phyloP scores from a whole-genome alignment of 2,797 vertebrate genomes.

The Basileuterus tristriatus region DNA sequence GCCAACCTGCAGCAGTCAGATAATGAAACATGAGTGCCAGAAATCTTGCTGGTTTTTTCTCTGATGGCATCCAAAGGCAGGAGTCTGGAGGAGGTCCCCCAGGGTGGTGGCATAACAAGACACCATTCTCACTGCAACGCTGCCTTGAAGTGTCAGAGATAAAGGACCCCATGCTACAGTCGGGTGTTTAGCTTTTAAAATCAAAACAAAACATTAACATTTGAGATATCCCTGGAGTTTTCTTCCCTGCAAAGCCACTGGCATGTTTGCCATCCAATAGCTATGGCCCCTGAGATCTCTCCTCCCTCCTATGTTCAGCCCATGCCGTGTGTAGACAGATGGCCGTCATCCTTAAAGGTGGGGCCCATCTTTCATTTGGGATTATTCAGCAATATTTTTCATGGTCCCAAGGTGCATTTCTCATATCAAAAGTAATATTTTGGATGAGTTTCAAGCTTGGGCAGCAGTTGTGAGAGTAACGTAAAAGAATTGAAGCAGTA shows the following conservation, averaged over 20 bases:
- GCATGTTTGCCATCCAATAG: not conserved
- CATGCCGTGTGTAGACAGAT: fast-evolving
- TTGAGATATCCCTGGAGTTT: not conserved
- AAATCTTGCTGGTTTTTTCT: slow-evolving; percentile 37
- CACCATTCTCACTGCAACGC: not conserved
- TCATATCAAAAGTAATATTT: not conserved
- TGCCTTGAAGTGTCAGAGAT: not conserved
- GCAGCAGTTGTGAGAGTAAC: not conserved
- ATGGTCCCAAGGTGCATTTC: not conserved
- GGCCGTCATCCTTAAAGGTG: not conserved
- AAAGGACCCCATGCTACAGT: not conserved
- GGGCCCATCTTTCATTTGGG: not conserved
- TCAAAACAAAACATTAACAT: not conserved
- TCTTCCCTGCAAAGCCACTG: not conserved
- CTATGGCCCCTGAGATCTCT: not conserved
- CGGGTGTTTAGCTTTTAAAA: not conserved
- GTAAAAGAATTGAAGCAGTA: not conserved
- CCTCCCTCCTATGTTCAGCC: fast-evolving
- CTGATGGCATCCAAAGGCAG: slow-evolving; percentile 26
- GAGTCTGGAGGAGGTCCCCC: not conserved
- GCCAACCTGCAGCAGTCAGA: slow-evolving; percentile 68
- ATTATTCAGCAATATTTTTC: not conserved
- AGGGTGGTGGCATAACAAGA: not conserved
- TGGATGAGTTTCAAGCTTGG: not conserved
- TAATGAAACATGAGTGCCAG: slow-evolving; percentile 68